Base-by-base conservation (phyloP, 2,113 vertebrate species). In the Chamaea fasciata region DNA sequence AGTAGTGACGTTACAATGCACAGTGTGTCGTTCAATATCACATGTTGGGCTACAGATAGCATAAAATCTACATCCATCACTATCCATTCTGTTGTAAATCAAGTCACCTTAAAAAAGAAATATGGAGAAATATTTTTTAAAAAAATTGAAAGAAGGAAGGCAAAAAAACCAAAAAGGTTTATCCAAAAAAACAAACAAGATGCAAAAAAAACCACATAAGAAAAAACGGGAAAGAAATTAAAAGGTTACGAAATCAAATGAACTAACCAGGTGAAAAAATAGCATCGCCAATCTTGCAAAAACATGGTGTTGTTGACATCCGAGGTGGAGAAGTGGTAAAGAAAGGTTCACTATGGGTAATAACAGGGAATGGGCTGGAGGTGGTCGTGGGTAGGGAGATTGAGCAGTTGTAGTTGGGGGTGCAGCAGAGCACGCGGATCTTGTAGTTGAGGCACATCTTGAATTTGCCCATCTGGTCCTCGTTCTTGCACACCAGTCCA, bases 71-170 rank as follows among this genome's bases (percentile, higher is more conserved):
- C 98, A 98, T 2, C 98, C 98, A 0, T 67, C 93, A 4, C 91
- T 97, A 94, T 99, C 99, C 3, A 63, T 90, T 86, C 37, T 6
- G 23, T 96, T 96, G 56, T 99, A 99, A 33, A 99, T 98, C 5
- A 94, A 1, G 2, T 94, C 96, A 8, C 97, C 99, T 99, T 0
- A 9, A 0, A n/a, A 14, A 59, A 18, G 3, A 1, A 2, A 0
- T 9, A 31, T 0, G 0, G 0, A 28, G 0, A 16, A 13, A 18
- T n/a, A n/a, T n/a, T n/a, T n/a, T n/a, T n/a, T n/a, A 35, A 14
- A 10, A 14, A 1, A 15, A 46, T 1, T 1, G 0, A 0, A 15
- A 30, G 1, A 0, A 6, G 0, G 0, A 14, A 6, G 0, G 0
- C 0, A 0, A 0, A 55, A 9, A 0, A 1, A 11, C 26, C 5